A percentile compares a stretch with the other conserved stretches of the same genome.
Conservation (phyloP, 2,797 vertebrate species). For the Clamator glandarius region DNA sequence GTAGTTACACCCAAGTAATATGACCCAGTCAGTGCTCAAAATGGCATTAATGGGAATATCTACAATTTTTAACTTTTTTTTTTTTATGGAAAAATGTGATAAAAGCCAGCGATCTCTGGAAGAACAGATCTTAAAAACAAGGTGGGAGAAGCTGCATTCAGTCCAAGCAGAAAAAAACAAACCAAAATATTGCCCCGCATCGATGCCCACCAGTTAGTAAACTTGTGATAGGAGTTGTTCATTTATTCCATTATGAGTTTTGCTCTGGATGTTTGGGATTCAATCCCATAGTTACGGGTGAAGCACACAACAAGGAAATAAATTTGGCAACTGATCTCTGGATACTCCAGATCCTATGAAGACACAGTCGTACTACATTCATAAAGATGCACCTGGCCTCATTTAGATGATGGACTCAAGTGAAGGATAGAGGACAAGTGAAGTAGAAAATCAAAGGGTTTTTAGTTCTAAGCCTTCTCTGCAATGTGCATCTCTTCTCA, state of each 20-base stretch:
- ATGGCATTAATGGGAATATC: background rate
- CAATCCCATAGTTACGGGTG: background rate
- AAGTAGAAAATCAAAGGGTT: background rate
- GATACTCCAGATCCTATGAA: background rate
- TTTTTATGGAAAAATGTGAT: background rate
- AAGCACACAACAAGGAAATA: background rate
- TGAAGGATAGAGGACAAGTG: background rate
- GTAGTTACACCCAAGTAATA: background rate
- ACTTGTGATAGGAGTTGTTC: background rate
- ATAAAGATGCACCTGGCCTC: background rate
- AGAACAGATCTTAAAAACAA: background rate
- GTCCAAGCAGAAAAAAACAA: background rate
- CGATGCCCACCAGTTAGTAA: background rate
- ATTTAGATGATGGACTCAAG: slow-evolving; percentile 7
- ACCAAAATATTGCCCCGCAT: background rate
- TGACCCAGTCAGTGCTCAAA: background rate
- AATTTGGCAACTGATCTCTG: background rate
- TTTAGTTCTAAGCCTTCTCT: background rate
- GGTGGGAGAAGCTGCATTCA: background rate
- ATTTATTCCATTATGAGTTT: background rate
- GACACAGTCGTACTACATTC: background rate
- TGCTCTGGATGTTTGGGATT: background rate
- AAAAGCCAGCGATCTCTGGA: background rate
- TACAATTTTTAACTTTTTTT: background rate
- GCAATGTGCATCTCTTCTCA: background rate